These are phyloP conservation scores for Falco biarmicus DNA, from an alignment of 2,797 vertebrate genomes.

Conservation along the genomic window DNA sequence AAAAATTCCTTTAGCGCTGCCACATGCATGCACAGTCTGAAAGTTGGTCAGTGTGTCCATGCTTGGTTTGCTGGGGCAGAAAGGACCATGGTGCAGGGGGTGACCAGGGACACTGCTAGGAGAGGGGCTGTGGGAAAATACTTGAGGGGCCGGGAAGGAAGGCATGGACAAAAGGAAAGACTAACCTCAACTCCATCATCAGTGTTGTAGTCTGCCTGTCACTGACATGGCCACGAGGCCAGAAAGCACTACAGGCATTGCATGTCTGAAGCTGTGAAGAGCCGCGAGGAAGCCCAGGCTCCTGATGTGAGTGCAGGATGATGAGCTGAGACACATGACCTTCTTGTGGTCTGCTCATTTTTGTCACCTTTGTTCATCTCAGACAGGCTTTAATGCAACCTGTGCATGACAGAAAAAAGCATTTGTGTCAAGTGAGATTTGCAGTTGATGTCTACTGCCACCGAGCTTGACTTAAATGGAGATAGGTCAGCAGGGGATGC, in stretches of 20 bases:
- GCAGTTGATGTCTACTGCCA: neutral
- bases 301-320: rapidly evolving
- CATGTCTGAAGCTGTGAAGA: no score
- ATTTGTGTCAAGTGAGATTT: neutral
- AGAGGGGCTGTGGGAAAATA: neutral
- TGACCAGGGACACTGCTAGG: neutral
- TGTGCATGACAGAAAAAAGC: neutral
- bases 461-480: neutral
- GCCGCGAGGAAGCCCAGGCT: neutral
- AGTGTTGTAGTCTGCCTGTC: no score
- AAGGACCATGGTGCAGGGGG: neutral
- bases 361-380: no score
- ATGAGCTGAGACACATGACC: neutral
- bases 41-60: neutral
- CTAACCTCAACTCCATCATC: no score
- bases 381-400: neutral
- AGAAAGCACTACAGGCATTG: neutral
- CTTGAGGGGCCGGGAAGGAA: neutral
- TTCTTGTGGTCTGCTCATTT: neutral
- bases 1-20: neutral
- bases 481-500: neutral
- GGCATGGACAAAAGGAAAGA: neutral
- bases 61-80: neutral
- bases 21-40: neutral
- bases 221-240: rapidly evolving